Evolutionary conservation across 2,797 vertebrate species (phyloP).

Genomic region (Cichlasoma orientale): DNA sequence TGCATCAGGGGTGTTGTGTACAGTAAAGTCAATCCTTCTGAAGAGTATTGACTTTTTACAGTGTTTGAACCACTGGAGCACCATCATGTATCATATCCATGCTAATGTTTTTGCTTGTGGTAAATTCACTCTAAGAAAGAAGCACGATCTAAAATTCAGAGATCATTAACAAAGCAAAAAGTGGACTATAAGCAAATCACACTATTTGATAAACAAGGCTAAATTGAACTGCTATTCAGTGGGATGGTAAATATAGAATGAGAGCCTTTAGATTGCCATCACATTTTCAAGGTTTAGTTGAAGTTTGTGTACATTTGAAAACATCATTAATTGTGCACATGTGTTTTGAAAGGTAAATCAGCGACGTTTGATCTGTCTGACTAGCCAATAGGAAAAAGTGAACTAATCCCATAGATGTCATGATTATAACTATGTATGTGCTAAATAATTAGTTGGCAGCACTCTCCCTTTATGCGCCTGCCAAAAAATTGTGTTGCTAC

Average conservation of each 20-base stretch:
- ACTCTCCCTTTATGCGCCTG: too few species aligned
- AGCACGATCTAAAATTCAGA: neutral
- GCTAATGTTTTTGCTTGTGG: neutral
- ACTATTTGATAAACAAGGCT: neutral
- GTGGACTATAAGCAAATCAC: too few species aligned
- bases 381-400: too few species aligned
- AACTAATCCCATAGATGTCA: too few species aligned
- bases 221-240: neutral
- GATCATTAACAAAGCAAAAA: too few species aligned
- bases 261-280: too few species aligned
- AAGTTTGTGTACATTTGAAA: neutral
- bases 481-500: too few species aligned
- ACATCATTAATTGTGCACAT: neutral
- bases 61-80: neutral
- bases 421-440: too few species aligned
- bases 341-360: neutral
- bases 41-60: neutral
- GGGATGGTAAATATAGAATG: too few species aligned
- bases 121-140: neutral
- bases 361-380: too few species aligned
- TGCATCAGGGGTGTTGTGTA: conserved; percentile 5
- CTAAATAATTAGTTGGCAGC: too few species aligned
- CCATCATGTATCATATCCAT: neutral
- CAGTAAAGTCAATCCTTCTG: neutral
- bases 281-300: neutral